Evolutionary conservation across 2,888 invertebrate genomes (phyloP).

Genomic region (Plagodis dolabraria): DNA sequence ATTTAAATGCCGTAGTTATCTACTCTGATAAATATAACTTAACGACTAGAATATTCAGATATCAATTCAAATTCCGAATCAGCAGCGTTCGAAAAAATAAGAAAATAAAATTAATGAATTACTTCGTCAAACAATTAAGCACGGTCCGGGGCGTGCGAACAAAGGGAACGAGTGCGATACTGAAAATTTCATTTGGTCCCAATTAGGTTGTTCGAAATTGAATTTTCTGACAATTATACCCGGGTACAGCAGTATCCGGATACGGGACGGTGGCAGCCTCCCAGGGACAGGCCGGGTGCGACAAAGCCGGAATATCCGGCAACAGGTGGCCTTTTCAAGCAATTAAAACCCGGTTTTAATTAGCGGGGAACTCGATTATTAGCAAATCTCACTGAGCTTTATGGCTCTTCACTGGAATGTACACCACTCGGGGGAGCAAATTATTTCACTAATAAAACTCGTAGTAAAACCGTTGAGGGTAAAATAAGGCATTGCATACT

Average conservation of each 20-base stretch:
- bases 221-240: conserved; percentile 78
- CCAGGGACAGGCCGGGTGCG: conserved; percentile 49
- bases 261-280: conserved; percentile 79
- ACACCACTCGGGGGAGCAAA: conserved; percentile 67
- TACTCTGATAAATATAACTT: conserved; percentile 28
- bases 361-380: conserved; percentile 81
- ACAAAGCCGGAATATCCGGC: conserved; percentile 56
- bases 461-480: conserved; percentile 28
- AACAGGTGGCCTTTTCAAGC: conserved; percentile 81
- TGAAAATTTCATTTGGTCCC: conserved; percentile 79
- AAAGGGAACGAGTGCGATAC: conserved; percentile 66
- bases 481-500: conserved; percentile 18
- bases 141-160: conserved; percentile 66
- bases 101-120: conserved; percentile 69
- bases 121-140: conserved; percentile 70
- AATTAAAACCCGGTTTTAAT: conserved; percentile 84
- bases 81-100: conserved; percentile 40
- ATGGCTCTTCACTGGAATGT: conserved; percentile 73
- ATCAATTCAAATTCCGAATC: conserved; percentile 30
- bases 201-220: conserved; percentile 78
- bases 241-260: conserved; percentile 65
- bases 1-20: conserved; percentile 34
- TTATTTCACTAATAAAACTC: conserved; percentile 27
- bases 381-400: conserved; percentile 73
- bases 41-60: conserved; percentile 39